Base-by-base conservation (phyloP, 2,888 invertebrate species). In the Plagodis dolabraria region DNA sequence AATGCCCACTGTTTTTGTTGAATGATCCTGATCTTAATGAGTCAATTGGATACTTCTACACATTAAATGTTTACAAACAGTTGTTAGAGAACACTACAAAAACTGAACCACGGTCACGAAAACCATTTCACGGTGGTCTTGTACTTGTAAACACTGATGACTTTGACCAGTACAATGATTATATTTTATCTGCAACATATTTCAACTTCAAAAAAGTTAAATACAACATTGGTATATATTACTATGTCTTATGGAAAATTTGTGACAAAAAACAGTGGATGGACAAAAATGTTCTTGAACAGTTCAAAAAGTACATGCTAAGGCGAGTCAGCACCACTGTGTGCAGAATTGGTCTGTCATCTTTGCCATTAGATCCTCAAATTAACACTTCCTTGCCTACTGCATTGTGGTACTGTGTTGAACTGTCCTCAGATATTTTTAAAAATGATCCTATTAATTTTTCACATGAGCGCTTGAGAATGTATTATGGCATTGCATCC, bases 91-190 rank as follows among this genome's bases (percentile, higher is more conserved):
- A 66, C 7, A 36, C 43, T 36, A 70, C n/a, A 5, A 75, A 65
- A 35, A 71, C 67, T 5, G 82, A 82, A n/a, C 83, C 83, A 7
- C 75, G 78, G 7, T 79, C 80, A 22, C 68, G 81, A 38, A 70
- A 65, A 62, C 74, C 70, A 5, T 82, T 72, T 58, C 72, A 77
- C 33, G 81, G 80, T 0, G 82, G 81, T 5, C 68, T 82, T n/a
- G 80, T 82, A 50, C 62, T 81, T 5, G 69, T 66, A 50, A 78
- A 77, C 40, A 72, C 71, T 0, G 67, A 75, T 40, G 63, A 77
- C 12, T 83, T 81, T 53, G 82, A 83, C 50, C 73, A 67, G 63
- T 83, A 83, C 59, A 83, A 83, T 45, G 83, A 83, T 47, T 83
- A 77, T 58, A 68, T 83, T 68, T 51, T 83, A 51, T 72, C 83